These are phyloP conservation scores for Cathartes aura DNA, from an alignment of 2,113 vertebrate species.

Conservation along the genomic window DNA sequence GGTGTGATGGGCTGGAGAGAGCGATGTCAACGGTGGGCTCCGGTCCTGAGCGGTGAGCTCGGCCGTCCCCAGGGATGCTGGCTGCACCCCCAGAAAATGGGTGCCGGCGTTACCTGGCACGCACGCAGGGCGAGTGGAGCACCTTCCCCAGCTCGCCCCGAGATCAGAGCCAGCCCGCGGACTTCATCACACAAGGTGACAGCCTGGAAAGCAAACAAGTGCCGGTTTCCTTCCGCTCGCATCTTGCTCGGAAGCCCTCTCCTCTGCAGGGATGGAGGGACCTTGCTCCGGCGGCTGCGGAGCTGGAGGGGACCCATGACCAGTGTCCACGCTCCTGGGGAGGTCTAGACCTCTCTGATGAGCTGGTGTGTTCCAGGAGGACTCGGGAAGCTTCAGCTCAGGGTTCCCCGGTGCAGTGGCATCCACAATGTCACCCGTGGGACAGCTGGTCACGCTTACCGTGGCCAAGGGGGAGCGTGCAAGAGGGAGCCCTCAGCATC, in stretches of 20 bases:
- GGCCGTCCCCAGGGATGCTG: accelerated
- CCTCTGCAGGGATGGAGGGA: neutral
- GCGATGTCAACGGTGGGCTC: neutral
- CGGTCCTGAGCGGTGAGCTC: neutral
- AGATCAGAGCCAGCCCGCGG: neutral
- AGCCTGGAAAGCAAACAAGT: neutral
- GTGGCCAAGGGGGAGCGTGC: neutral
- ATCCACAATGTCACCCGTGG: neutral
- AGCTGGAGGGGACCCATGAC: neutral
- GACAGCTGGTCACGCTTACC: neutral
- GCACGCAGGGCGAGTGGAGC: neutral
- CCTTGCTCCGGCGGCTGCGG: accelerated
- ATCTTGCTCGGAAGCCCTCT: neutral
- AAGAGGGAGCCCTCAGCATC: neutral
- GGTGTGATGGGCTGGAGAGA: neutral
- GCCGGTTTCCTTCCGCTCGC: accelerated
- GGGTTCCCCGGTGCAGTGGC: neutral
- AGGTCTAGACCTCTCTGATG: neutral
- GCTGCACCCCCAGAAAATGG: neutral
- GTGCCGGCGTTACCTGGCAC: accelerated
- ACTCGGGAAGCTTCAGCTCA: neutral
- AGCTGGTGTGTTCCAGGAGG: neutral
- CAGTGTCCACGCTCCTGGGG: neutral
- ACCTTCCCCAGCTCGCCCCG: neutral
- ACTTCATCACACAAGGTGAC: neutral